Evolutionary conservation across 2,888 invertebrate genomes (phyloP).

Genomic region (Poecilus cupreus): DNA sequence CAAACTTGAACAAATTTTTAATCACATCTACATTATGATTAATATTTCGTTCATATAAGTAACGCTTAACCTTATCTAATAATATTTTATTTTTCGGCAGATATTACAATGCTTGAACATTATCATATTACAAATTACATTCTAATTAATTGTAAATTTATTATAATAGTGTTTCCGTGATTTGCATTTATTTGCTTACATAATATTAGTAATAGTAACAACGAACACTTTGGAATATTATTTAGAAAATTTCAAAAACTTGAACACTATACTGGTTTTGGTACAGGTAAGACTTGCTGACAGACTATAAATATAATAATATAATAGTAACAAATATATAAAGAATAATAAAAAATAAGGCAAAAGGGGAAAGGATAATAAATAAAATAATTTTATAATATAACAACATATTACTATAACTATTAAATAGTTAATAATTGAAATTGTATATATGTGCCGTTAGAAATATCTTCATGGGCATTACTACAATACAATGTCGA

Average conservation of each 20-base stretch:
- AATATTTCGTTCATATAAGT: too few species aligned
- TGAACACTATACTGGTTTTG: conserved; percentile 56
- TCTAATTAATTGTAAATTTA: background rate
- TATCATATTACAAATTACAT: background rate
- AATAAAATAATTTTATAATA: background rate
- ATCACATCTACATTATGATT: too few species aligned
- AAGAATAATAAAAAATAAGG: conserved; percentile 2
- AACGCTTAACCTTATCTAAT: too few species aligned
- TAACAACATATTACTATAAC: background rate
- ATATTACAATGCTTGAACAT: background rate
- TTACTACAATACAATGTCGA: conserved; percentile 16
- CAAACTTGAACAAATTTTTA: too few species aligned
- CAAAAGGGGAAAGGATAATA: too few species aligned
- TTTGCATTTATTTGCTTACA: background rate
- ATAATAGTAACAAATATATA: background rate
- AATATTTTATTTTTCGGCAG: too few species aligned
- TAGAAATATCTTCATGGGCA: background rate
- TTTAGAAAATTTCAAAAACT: conserved; percentile 8
- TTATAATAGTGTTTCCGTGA: background rate
- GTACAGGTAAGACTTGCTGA: background rate
- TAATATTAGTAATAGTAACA: background rate
- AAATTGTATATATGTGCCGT: conserved; percentile 26
- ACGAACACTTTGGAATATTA: conserved; percentile 7
- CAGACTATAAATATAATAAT: conserved; percentile 14
- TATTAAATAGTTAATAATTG: conserved; percentile 10